Evolutionary conservation across 2,797 vertebrate genomes (phyloP).

Genomic region (Pagetopsis macropterus): DNA sequence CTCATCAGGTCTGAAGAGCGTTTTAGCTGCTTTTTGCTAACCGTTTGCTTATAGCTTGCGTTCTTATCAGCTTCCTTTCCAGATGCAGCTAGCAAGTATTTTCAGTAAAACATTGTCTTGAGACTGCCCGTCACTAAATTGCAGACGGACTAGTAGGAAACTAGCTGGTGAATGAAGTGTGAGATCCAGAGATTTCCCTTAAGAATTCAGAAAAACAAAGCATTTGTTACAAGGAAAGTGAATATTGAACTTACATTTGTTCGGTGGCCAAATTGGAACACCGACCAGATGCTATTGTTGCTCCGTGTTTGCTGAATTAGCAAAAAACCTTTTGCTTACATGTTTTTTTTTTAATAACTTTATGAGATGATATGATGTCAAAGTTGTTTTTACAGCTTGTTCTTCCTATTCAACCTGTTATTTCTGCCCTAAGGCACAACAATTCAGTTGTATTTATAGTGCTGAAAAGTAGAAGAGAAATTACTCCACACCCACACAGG

Average conservation of each 20-base stretch:
- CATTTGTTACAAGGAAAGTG: background rate
- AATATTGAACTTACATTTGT: background rate
- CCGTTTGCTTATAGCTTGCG: background rate
- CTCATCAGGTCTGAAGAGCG: background rate
- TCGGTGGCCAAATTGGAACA: background rate
- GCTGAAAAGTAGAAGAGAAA: background rate
- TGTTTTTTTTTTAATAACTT: background rate
- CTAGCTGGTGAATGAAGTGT: background rate
- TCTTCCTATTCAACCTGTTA: background rate
- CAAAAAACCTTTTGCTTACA: background rate
- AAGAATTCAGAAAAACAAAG: background rate
- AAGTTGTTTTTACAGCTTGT: background rate
- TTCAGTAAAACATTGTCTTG: background rate
- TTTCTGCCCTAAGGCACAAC: background rate
- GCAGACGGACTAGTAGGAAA: background rate
- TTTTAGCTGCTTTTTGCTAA: background rate
- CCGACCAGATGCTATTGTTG: slow-evolving; percentile 2
- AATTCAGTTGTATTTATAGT: background rate
- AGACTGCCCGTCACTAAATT: background rate
- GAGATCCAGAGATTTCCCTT: background rate
- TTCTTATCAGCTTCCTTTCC: background rate
- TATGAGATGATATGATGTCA: background rate
- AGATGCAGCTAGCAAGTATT: background rate
- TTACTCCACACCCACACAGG: background rate
- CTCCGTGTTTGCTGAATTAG: background rate